phyloP scores from a whole-genome alignment of 2,113 vertebrate species.

The Lepisosteus osseus region DNA sequence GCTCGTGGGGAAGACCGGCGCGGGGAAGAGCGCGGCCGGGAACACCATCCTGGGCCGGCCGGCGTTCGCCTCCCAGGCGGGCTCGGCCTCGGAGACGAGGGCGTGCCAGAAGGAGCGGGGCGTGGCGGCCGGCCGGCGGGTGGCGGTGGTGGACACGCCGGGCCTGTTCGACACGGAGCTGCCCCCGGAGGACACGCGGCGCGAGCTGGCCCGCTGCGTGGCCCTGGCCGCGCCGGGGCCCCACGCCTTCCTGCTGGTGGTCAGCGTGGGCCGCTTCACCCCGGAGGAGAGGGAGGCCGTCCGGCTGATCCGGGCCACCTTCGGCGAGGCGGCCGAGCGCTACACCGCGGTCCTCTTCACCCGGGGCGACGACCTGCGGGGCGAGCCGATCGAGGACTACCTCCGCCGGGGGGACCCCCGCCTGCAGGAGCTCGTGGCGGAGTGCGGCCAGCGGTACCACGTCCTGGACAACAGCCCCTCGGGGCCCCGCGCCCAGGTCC shows the following conservation, averaged over 20 bases:
- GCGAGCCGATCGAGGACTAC: not conserved
- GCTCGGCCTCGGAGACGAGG: no score
- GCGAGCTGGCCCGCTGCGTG: not conserved
- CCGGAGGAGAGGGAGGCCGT: not conserved
- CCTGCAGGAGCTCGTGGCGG: not conserved
- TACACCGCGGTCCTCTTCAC: not conserved
- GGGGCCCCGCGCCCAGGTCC: not conserved
- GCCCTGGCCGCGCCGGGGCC: not conserved
- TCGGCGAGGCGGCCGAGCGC: not conserved
- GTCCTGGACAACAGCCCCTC: not conserved
- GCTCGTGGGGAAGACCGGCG: constrained; percentile 63
- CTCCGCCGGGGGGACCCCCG: not conserved
- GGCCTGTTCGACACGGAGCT: no score
- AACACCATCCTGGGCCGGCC: constrained; percentile 19
- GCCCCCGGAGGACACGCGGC: not conserved
- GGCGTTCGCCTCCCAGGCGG: no score
- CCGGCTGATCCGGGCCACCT: not conserved
- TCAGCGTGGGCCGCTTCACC: not conserved
- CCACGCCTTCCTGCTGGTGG: not conserved
- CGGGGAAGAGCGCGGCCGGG: constrained; percentile 67
- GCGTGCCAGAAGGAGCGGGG: no score
- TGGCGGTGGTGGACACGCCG: no score
- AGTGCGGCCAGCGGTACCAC: not conserved
- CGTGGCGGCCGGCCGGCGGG: no score
- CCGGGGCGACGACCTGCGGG: no score